These are phyloP conservation scores for Cylas formicarius DNA, from an alignment of 1,140 invertebrate genomes.

Conservation along the genomic window DNA sequence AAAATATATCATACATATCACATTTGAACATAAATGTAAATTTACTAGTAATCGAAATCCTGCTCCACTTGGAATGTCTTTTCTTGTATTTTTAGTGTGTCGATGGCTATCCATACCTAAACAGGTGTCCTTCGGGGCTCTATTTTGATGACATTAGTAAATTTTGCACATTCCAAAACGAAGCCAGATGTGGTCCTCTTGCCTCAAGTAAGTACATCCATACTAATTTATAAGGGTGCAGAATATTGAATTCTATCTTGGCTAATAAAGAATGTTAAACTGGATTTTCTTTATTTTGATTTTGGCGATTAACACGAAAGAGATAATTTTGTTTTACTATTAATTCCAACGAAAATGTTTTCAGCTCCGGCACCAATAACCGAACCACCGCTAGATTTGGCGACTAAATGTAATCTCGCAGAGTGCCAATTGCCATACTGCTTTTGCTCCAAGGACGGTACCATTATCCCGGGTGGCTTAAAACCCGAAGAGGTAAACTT, in stretches of 20 bases:
- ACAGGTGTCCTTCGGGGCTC: constrained; percentile 79
- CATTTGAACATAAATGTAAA: no score
- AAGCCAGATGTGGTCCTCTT: constrained; percentile 84
- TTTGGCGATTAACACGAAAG: no score
- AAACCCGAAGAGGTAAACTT: constrained; percentile 73
- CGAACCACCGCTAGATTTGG: constrained; percentile 70
- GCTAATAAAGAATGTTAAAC: no score
- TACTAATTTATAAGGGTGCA: no score
- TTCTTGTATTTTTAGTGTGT: constrained; percentile 60
- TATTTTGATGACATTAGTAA: constrained; percentile 88
- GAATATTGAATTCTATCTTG: no score
- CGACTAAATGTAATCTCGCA: constrained; percentile 66
- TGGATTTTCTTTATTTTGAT: constrained; percentile 25
- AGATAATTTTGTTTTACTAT: no score
- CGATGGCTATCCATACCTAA: constrained; percentile 77
- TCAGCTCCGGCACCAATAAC: constrained; percentile 71
- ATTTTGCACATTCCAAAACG: constrained; percentile 84
- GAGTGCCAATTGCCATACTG: constrained; percentile 83
- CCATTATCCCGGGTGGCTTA: constrained; percentile 72
- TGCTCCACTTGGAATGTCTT: no score
- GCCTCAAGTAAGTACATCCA: constrained; percentile 70
- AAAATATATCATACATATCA: no score
- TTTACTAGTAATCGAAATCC: no score
- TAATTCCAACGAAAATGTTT: no score
- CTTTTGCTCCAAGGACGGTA: constrained; percentile 88